Conservation (phyloP, 2,888 invertebrate species). For the Scelioninae gen. 1 region DNA sequence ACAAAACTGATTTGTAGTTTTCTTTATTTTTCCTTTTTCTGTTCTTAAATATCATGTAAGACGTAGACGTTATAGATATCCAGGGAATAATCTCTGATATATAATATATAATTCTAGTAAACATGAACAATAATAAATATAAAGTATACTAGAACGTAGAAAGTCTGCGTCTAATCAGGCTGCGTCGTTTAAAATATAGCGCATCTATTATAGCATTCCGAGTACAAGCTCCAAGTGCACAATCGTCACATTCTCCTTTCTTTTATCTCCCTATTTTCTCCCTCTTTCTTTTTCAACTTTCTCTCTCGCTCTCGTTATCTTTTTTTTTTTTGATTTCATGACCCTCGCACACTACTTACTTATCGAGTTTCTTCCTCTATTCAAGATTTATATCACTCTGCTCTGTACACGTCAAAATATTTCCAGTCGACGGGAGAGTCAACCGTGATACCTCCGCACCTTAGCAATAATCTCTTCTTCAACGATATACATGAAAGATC, state of each 20-base stretch:
- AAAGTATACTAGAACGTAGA: too few species aligned
- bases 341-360: slow-evolving; percentile 47
- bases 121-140: too few species aligned
- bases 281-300: background rate
- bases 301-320: slow-evolving; percentile 13
- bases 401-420: slow-evolving; percentile 68
- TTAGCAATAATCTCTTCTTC: slow-evolving; percentile 62
- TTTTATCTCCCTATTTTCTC: slow-evolving; percentile 22
- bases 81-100: slow-evolving; percentile 83
- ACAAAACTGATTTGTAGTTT: slow-evolving; percentile 78
- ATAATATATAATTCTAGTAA: slow-evolving; percentile 83
- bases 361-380: slow-evolving; percentile 53
- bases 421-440: slow-evolving; percentile 44
- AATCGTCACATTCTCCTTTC: slow-evolving; percentile 48
- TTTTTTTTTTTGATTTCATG: slow-evolving; percentile 58
- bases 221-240: slow-evolving; percentile 77
- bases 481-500: slow-evolving; percentile 67
- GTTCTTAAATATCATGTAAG: slow-evolving; percentile 68
- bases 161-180: too few species aligned
- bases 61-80: slow-evolving; percentile 81
- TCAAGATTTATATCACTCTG: slow-evolving; percentile 66
- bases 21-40: slow-evolving; percentile 69
- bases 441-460: slow-evolving; percentile 40
- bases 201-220: slow-evolving; percentile 80
- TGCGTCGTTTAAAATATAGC: too few species aligned